Evolutionary conservation across 2,113 vertebrate species (phyloP), one percentile per base, ranked within the genome.

Genomic region (Pygoscelis antarcticus): DNA sequence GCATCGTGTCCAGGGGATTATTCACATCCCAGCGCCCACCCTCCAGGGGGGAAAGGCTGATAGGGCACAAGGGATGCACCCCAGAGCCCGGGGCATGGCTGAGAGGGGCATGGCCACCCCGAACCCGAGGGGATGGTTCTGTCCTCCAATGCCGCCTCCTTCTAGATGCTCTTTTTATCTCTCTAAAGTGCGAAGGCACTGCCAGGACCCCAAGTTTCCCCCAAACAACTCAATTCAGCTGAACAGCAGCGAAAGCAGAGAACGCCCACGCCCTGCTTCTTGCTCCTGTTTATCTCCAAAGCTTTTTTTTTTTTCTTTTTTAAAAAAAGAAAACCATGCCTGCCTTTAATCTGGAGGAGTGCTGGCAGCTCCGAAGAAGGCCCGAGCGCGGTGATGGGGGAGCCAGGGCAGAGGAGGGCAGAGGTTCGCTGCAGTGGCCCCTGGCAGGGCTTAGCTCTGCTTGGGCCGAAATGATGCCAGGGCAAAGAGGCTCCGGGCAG

Each of bases 251-350:
- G 9, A 29, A 68, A 69, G 83, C 85, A 20, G 77, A 18, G 8
- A 64, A 77, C 88, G 10, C 95, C 93, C 90, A 89, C 88, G 1
- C 36, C 42, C n/a, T 5, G 46, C 94, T 93, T 72, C 96, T 60
- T 38, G 46, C 94, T 94, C 86, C 90, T 94, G 93, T 93, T 96
- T 95, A 77, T 96, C 91, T 86, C 62, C 49, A 20, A 85, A 46
- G 66, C 47, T 40, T 29, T 36, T 22, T 68, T 20, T 3, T 5
- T 49, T 10, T 26, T 29, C 3, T 49, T 10, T 26, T 34, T 5
- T 32, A 42, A 34, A 25, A 32, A 71, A 61, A 21, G 9, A 22
- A 44, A 36, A 3, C 2, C 19, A 6, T 32, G 5, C 23, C 47
- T 65, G 66, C 65, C 38, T 54, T 52, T 20, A 8, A 76, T 46